These are phyloP conservation scores for Noctua janthe DNA, from an alignment of 2,888 invertebrate species.

Conservation along the genomic window DNA sequence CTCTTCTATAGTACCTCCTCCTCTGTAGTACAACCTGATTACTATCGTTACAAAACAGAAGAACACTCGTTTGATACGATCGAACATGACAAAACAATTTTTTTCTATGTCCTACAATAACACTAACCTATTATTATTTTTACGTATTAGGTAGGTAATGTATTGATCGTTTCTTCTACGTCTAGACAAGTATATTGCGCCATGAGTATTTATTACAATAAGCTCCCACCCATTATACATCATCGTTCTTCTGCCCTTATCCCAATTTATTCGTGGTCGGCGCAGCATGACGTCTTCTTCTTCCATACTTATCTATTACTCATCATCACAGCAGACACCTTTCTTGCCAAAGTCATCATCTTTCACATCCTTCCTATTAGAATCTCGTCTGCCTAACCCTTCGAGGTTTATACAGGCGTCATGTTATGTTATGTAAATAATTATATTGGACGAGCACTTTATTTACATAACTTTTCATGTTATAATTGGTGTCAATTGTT, in stretches of 20 bases:
- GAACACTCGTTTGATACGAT: not conserved
- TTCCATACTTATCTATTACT: not conserved
- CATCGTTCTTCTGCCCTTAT: not conserved
- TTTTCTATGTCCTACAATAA: not conserved
- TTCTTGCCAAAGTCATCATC: not conserved
- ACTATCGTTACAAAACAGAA: too few relatives aligned
- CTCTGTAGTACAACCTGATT: too few relatives aligned
- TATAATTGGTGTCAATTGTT: conserved; percentile 15
- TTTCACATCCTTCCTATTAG: not conserved
- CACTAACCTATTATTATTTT: not conserved
- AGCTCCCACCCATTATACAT: not conserved
- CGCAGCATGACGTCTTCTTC: not conserved
- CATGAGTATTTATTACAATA: not conserved
- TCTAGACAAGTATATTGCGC: conserved; percentile 5
- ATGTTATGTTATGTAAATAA: not conserved
- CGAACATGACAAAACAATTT: conserved; percentile 16
- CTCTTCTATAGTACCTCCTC: too few relatives aligned
- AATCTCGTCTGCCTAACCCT: not conserved
- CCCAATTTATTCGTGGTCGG: not conserved
- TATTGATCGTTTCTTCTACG: conserved; percentile 7
- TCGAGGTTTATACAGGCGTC: not conserved
- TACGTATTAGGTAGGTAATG: not conserved
- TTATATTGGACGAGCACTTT: not conserved
- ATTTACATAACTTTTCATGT: conserved; percentile 13
- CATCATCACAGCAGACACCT: not conserved